Evolutionary conservation across 2,797 vertebrate species (phyloP).

Genomic region (Chaetodon trifasciatus): DNA sequence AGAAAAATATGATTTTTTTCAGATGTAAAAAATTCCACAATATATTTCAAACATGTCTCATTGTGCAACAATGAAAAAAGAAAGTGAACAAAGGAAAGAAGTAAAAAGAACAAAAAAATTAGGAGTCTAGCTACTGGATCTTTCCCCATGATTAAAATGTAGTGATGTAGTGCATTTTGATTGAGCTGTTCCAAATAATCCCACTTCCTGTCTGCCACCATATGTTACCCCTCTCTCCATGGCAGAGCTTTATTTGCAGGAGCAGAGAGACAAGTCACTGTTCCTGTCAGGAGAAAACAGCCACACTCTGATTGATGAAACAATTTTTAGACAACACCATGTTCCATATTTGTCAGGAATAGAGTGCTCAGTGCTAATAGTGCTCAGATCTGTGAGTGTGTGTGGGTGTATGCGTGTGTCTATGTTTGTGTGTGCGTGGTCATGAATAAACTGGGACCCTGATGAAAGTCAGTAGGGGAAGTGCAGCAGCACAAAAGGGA

Average conservation of each 20-base stretch:
- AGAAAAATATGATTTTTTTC: neutral
- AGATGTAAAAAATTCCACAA: no score
- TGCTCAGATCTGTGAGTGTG: constrained; percentile 13
- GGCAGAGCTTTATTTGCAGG: constrained; percentile 17
- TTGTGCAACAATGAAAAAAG: neutral
- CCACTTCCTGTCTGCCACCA: constrained; percentile 34
- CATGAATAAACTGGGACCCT: constrained; percentile 1
- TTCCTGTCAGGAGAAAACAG: constrained; percentile 15
- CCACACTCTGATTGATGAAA: constrained; percentile 26
- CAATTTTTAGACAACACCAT: constrained; percentile 23
- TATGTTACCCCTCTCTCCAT: constrained; percentile 24
- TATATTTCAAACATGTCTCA: neutral
- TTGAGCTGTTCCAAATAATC: constrained; percentile 33
- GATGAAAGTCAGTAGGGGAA: constrained; percentile 33
- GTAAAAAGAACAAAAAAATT: neutral
- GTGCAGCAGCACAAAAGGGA: constrained; percentile 27
- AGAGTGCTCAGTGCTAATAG: no score
- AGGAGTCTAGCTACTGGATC: neutral
- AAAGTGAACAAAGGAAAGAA: neutral
- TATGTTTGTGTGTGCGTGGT: neutral
- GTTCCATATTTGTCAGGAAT: constrained; percentile 26
- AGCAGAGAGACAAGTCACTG: constrained; percentile 3
- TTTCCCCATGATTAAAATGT: constrained; percentile 2
- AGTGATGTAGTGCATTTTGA: constrained; percentile 6
- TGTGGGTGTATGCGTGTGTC: constrained; percentile 15